Evolutionary conservation across 1,140 invertebrate species (phyloP).

Genomic region (Cryptotermes secundus): DNA sequence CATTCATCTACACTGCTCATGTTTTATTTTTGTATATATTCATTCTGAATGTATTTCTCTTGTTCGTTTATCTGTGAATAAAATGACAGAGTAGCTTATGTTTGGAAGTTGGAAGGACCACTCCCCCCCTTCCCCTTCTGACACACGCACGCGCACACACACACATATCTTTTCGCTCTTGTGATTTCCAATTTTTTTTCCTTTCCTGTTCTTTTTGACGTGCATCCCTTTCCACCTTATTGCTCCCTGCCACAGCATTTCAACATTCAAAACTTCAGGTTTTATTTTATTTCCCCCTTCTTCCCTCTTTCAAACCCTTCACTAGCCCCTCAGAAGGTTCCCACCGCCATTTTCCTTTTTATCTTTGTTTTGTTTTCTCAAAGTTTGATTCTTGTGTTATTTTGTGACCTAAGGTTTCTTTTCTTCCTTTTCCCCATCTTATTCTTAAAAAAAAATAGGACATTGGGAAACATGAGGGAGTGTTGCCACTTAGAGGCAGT

Average conservation of each 20-base stretch:
- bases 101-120: not conserved
- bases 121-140: not conserved
- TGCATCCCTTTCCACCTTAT: slow-evolving; percentile 11
- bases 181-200: not conserved
- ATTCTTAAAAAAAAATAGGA: not conserved
- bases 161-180: slow-evolving; percentile 5
- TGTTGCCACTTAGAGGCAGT: not conserved
- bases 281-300: not conserved
- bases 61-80: slow-evolving; percentile 13
- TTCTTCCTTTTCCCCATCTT: not conserved
- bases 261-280: slow-evolving; percentile 13
- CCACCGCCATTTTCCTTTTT: not conserved
- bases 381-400: slow-evolving; percentile 20
- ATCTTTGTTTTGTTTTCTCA: slow-evolving; percentile 8
- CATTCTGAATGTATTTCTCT: not conserved
- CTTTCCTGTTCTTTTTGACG: not conserved
- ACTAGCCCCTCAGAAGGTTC: not conserved
- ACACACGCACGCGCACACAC: too few species aligned
- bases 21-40: not conserved
- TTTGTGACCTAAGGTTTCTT: not conserved
- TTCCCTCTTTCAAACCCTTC: not conserved
- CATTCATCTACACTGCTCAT: not conserved
- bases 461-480: not conserved
- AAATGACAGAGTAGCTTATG: slow-evolving; percentile 7
- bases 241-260: not conserved